Evolutionary conservation across 2,888 invertebrate species (phyloP).

Genomic region (Formica aserva): DNA sequence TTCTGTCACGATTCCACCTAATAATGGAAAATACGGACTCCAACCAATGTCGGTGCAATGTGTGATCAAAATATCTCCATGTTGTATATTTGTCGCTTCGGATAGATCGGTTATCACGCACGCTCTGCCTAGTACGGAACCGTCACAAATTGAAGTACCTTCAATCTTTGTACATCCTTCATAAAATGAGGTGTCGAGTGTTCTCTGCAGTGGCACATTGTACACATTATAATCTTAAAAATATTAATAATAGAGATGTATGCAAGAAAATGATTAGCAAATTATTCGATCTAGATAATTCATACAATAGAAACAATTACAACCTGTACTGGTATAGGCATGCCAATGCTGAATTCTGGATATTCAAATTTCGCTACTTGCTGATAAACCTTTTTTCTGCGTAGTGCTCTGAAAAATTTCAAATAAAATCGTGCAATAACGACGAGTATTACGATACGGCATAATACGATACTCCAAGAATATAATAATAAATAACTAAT

Average conservation of each 20-base stretch:
- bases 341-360: conserved; percentile 88
- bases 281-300: not conserved
- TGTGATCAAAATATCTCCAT: conserved; percentile 91
- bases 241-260: not conserved
- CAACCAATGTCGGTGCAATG: conserved; percentile 93
- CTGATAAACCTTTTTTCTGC: conserved; percentile 88
- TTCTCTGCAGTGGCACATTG: conserved; percentile 39
- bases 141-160: conserved; percentile 91
- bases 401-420: conserved; percentile 87
- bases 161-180: conserved; percentile 76
- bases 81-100: conserved; percentile 87
- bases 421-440: not conserved
- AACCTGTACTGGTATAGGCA: conserved; percentile 83
- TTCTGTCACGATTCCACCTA: conserved; percentile 93
- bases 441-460: not conserved
- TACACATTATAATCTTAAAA: not conserved
- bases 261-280: not conserved
- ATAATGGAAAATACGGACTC: conserved; percentile 94
- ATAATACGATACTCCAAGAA: not conserved
- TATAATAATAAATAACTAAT: conserved; percentile 59
- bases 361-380: conserved; percentile 89
- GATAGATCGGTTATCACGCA: conserved; percentile 90
- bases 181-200: not conserved
- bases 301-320: not conserved
- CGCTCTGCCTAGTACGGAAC: conserved; percentile 87